phyloP scores from a whole-genome alignment of 1,140 invertebrate genomes.

The Bradynema listronoti region DNA sequence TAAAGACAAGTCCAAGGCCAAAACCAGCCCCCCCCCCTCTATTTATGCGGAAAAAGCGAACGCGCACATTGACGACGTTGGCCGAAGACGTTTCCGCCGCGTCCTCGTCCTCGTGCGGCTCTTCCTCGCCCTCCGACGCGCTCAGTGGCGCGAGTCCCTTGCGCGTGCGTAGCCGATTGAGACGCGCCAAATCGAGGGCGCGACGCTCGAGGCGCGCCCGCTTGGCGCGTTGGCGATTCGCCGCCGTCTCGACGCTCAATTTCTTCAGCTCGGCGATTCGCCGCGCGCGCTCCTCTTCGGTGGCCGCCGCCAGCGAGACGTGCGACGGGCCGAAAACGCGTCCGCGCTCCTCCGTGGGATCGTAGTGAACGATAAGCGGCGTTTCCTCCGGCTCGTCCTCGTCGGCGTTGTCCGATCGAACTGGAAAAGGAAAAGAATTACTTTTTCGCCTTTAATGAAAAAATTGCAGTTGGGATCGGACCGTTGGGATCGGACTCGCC shows the following conservation, averaged over 20 bases:
- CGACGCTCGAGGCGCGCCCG: conserved; percentile 16
- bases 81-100: background rate
- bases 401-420: too few species aligned
- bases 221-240: conserved; percentile 27
- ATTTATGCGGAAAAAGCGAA: too few species aligned
- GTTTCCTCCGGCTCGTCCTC: too few species aligned
- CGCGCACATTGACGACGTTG: background rate
- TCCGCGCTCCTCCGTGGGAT: conserved; percentile 33
- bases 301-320: conserved; percentile 26
- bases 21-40: too few species aligned
- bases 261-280: conserved; percentile 37
- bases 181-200: conserved; percentile 5
- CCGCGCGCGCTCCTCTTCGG: conserved; percentile 35
- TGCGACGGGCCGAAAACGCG: conserved; percentile 40
- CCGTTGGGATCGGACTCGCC: too few species aligned
- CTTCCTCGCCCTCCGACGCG: conserved; percentile 15
- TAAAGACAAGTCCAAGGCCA: too few species aligned
- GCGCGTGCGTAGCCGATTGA: conserved; percentile 18
- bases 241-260: conserved; percentile 29
- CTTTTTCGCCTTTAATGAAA: too few species aligned
- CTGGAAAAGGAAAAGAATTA: too few species aligned
- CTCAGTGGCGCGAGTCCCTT: conserved; percentile 22
- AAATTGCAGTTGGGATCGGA: too few species aligned
- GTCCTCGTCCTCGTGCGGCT: conserved; percentile 4
- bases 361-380: conserved; percentile 37